Base-by-base conservation (phyloP, 1,140 invertebrate genomes). In the Drosophila serrata region DNA sequence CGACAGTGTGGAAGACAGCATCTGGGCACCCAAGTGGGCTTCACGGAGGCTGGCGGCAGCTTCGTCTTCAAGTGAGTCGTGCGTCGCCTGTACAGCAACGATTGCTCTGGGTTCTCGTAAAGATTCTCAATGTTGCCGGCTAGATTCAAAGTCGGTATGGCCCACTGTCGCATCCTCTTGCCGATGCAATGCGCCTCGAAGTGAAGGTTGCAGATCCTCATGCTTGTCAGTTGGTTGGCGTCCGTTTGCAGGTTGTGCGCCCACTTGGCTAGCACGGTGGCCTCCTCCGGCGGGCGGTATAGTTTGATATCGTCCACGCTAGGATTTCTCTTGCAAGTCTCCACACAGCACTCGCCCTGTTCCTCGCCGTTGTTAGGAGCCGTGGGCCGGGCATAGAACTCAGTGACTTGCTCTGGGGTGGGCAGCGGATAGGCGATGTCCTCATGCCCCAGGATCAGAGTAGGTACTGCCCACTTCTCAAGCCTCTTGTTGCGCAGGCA, bases 381-480 rank as follows among this genome's bases (percentile, higher is more conserved):
- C 33, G 75, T 77, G 12, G n/a, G 87, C 4, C 86, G 75, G 0
- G 84, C 64, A 58, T 85, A 92, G 42, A 84, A 85, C 48, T 92
- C 91, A 22, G 79, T 70, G 13, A 92, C 82, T n/a, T 92, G 87
- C 13, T 81, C 87, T 3, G 88, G 60, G 1, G 81, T 90, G 5
- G 91, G 91, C 49, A 92, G 57, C 22, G 62, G 65, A 68, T 91
- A 85, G 8, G 84, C 56, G 12, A 90, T 74, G 17, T 87, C 79
- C 8, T 86, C 81, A 48, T 92, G 91, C 1, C 91, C 91, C 6
- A 92, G 60, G 9, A 86, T 60, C 2, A 92, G 24, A 0, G 91
- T 92, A 1, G 91, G 91, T 29, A 92, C 81, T 0, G 91, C 84
- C 91, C 91, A 92, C 53, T 92, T 92, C 31, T 92, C 91, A 24